A percentile compares a stretch with the other conserved stretches of the same genome.
These are phyloP conservation scores for Hirtodrosophila duncani DNA, from an alignment of 2,888 invertebrate genomes.

Conservation along the genomic window DNA sequence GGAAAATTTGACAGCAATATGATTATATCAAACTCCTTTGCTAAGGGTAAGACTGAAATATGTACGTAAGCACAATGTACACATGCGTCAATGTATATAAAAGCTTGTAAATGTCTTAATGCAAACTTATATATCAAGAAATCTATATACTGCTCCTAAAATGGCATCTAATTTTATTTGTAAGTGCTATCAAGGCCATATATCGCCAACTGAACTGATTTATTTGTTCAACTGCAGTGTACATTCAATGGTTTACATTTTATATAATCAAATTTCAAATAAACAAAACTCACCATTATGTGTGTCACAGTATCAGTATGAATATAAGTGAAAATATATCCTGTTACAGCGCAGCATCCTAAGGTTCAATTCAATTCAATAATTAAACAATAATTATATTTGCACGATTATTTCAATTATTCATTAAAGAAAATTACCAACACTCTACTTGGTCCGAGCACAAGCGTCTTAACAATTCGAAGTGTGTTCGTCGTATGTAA, in stretches of 20 bases:
- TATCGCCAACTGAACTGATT: slow-evolving; percentile 39
- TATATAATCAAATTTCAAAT: slow-evolving; percentile 1
- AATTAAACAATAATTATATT: slow-evolving; percentile 2
- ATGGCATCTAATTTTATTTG: slow-evolving; percentile 8
- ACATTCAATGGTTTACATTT: slow-evolving; percentile 11
- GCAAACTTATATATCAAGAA: slow-evolving; percentile 27
- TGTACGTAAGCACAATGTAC: not conserved
- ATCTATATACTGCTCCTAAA: slow-evolving; percentile 67
- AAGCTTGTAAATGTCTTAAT: not conserved
- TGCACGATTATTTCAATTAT: slow-evolving; percentile 50
- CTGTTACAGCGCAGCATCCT: slow-evolving; percentile 40
- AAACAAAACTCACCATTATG: slow-evolving; percentile 44
- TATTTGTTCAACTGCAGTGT: slow-evolving; percentile 27
- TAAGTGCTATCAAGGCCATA: slow-evolving; percentile 53
- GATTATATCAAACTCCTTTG: not conserved
- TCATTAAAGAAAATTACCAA: slow-evolving; percentile 62
- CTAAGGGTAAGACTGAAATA: not conserved
- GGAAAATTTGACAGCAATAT: not conserved
- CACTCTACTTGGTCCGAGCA: slow-evolving; percentile 65
- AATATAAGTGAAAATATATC: not conserved
- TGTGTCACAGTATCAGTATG: not conserved
- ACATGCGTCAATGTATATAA: not conserved
- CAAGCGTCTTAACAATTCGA: slow-evolving; percentile 51
- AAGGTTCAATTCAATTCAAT: slow-evolving; percentile 67
- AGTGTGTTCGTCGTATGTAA: slow-evolving; percentile 39